Percentiles rank a stretch among this genome's conserved stretches.
Conservation (phyloP, 2,888 invertebrate genomes). For the Autographa pulchrina region DNA sequence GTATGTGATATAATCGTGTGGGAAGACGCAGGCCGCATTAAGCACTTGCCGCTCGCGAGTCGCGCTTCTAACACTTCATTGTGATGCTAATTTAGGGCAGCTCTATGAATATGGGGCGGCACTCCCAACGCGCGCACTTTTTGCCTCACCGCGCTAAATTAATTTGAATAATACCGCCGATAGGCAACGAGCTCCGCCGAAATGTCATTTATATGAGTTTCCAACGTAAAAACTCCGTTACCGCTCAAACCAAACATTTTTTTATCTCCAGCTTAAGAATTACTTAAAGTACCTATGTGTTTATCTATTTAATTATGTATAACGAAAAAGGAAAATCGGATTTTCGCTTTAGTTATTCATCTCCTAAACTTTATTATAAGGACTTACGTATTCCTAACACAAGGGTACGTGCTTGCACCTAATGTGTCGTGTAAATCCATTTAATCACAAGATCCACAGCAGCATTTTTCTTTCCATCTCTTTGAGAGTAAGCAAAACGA, state of each 20-base stretch:
- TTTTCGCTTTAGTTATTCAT: slow-evolving; percentile 19
- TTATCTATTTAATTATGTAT: slow-evolving; percentile 73
- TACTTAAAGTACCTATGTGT: slow-evolving; percentile 70
- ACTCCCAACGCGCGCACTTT: slow-evolving; percentile 83
- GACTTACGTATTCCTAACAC: slow-evolving; percentile 17
- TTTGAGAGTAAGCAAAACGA: slow-evolving; percentile 69
- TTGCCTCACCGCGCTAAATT: slow-evolving; percentile 87
- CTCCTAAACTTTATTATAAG: slow-evolving; percentile 60
- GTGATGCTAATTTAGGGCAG: slow-evolving; percentile 88
- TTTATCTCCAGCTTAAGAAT: slow-evolving; percentile 75
- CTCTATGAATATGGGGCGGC: slow-evolving; percentile 87
- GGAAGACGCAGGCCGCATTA: slow-evolving; percentile 84
- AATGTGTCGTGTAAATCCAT: slow-evolving; percentile 50
- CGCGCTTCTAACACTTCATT: slow-evolving; percentile 86
- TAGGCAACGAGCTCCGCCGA: slow-evolving; percentile 81
- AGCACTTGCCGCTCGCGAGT: slow-evolving; percentile 82
- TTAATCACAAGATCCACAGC: slow-evolving; percentile 47
- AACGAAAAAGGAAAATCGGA: slow-evolving; percentile 60
- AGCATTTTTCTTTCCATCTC: slow-evolving; percentile 58
- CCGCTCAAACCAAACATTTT: slow-evolving; percentile 72
- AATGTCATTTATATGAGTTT: slow-evolving; percentile 87
- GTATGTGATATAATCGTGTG: slow-evolving; percentile 83
- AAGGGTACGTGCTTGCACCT: slow-evolving; percentile 14
- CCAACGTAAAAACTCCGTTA: slow-evolving; percentile 77
- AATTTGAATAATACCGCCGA: slow-evolving; percentile 88